These are phyloP conservation scores for Brachycybe producta DNA, from an alignment of 2,888 invertebrate species.

Conservation along the genomic window DNA sequence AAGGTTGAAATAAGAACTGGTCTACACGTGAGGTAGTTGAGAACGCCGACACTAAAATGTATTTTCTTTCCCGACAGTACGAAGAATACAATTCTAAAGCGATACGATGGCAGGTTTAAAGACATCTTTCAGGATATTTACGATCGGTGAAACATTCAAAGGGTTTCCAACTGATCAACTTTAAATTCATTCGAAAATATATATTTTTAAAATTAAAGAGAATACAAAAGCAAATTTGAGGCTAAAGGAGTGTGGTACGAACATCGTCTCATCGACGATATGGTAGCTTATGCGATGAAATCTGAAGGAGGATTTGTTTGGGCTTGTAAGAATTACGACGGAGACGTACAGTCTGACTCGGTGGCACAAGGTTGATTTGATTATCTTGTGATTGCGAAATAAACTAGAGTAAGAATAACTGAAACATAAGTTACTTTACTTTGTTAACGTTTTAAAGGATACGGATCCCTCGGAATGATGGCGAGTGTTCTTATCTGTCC, in stretches of 20 bases:
- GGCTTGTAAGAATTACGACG: constrained; percentile 99
- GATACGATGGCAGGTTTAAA: constrained; percentile 91
- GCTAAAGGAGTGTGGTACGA: constrained; percentile 90
- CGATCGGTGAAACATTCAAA: constrained; percentile 40
- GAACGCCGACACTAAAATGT: not conserved
- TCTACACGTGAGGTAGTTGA: not conserved
- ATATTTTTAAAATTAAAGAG: constrained; percentile 32
- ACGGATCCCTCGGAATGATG: constrained; percentile 89
- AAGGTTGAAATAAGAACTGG: constrained; percentile 35
- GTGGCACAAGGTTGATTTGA: constrained; percentile 64
- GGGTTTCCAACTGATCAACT: not conserved
- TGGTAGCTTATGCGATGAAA: constrained; percentile 97
- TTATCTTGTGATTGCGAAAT: no score
- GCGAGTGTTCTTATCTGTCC: constrained; percentile 93
- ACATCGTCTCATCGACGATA: constrained; percentile 94
- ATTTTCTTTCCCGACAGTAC: constrained; percentile 45
- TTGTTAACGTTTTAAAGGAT: constrained; percentile 30
- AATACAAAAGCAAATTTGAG: constrained; percentile 75
- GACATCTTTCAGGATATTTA: constrained; percentile 95
- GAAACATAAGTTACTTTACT: constrained; percentile 1
- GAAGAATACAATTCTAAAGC: constrained; percentile 92
- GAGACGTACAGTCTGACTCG: constrained; percentile 96
- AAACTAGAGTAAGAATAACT: no score
- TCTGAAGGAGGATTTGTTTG: constrained; percentile 97
- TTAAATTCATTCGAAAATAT: not conserved